phyloP scores from a whole-genome alignment of 2,113 vertebrate species.

The Gymnobelideus leadbeateri region DNA sequence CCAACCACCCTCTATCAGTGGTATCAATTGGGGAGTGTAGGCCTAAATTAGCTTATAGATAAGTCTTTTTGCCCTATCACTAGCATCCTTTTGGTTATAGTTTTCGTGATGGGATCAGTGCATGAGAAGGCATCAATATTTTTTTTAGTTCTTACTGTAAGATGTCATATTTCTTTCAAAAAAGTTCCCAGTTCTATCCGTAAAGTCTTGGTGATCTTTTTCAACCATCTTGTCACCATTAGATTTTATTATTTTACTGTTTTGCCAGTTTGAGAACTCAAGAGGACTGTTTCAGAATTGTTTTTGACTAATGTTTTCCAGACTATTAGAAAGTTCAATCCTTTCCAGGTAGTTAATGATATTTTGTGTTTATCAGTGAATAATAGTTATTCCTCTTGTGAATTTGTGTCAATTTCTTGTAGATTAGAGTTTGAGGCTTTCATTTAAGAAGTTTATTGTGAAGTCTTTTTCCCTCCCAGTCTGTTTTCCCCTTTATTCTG shows the following conservation, averaged over 20 bases:
- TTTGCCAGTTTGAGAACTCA: neutral
- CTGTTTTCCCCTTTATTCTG: neutral
- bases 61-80: neutral
- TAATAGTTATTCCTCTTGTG: neutral
- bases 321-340: neutral
- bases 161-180: neutral
- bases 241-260: neutral
- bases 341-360: neutral
- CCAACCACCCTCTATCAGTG: neutral
- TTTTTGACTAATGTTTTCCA: neutral
- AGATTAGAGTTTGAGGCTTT: neutral
- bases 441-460: neutral
- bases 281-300: neutral
- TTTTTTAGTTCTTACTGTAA: neutral
- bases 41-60: neutral
- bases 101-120: neutral
- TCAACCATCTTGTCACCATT: neutral
- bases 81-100: neutral
- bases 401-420: neutral
- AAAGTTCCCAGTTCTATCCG: neutral
- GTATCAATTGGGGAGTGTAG: neutral
- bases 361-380: neutral
- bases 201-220: neutral
- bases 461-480: neutral
- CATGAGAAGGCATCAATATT: neutral